Evolutionary conservation across 2,113 vertebrate species (phyloP), one percentile per base, ranked within the genome.

Genomic region (Daubentonia madagascariensis): DNA sequence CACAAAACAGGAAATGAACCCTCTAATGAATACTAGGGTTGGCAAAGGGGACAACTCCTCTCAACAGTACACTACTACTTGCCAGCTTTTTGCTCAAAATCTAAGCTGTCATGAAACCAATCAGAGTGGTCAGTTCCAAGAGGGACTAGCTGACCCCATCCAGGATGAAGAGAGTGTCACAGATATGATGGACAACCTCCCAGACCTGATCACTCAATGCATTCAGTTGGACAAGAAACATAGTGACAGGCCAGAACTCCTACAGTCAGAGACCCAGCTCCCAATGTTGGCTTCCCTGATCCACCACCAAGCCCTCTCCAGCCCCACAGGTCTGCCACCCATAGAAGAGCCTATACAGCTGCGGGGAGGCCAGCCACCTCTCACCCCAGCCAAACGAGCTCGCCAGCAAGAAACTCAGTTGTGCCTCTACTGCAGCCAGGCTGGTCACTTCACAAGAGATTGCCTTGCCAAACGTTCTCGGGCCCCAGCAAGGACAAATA

Each of bases 381-480:
- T 96, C 11, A 97, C 95, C 4, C 78, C 97, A 50, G 86, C 86
- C 61, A 97, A 98, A 94, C 20, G 95, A 95, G 89, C 73, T 8
- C 78, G 3, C 40, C 87, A 98, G 23, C 91, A 95, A 91, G 96
- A 97, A 96, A 89, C 67, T 85, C 92, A 91, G 45, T 68, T 91
- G 65, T 98, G 94, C 50, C 67, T 96, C 32, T 93, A 97, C 43
- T 97, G 95, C 30, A 97, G 61, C 86, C 92, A 96, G 37, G 16
- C 92, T 9, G 86, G 68, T 57, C 97, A 98, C 20, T 91, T 97
- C 61, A 97, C 78, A 95, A 93, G 40, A 94, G 97, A 97, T 91
- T 97, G 97, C 83, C 73, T 96, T 89, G 92, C 94, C 83, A 98
- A 98, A 93, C 67, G 92, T 86, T 98, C 84, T 89, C 52, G 79